phyloP scores from a whole-genome alignment of 2,113 vertebrate species.

The Lophotis ruficrista region DNA sequence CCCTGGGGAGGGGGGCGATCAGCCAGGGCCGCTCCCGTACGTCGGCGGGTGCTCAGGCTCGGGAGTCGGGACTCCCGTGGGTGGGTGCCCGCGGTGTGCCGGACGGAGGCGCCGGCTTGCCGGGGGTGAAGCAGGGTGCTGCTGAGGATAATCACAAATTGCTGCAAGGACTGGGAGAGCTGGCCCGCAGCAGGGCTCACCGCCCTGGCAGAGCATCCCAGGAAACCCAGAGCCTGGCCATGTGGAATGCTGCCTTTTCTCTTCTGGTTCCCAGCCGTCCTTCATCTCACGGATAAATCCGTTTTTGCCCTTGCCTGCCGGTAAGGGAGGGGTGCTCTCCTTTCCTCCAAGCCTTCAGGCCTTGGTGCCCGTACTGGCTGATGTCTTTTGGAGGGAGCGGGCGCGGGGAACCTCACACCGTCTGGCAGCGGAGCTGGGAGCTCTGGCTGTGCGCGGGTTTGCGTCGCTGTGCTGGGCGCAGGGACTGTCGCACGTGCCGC shows the following conservation, averaged over 20 bases:
- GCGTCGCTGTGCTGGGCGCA: neutral
- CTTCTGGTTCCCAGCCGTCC: neutral
- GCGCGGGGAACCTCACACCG: rapidly evolving
- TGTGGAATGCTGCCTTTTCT: neutral
- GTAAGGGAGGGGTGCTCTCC: neutral
- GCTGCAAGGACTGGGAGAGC: too few relatives aligned
- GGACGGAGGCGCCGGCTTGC: neutral
- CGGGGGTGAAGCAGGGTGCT: neutral
- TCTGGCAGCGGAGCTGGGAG: neutral
- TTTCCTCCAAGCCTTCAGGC: neutral
- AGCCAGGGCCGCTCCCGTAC: too few relatives aligned
- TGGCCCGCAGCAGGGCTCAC: neutral
- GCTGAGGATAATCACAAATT: neutral
- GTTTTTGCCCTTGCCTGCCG: neutral
- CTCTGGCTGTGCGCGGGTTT: neutral
- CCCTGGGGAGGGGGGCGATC: neutral
- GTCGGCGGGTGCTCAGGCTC: rapidly evolving
- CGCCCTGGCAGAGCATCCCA: neutral
- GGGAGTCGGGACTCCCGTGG: rapidly evolving
- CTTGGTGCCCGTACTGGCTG: neutral
- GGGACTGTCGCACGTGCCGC: neutral
- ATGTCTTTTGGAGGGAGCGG: neutral
- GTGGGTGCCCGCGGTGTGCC: neutral
- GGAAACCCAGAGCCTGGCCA: neutral
- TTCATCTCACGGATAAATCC: neutral